Conservation (phyloP, 2,797 vertebrate genomes). For the Philypnodon macrostomus region DNA sequence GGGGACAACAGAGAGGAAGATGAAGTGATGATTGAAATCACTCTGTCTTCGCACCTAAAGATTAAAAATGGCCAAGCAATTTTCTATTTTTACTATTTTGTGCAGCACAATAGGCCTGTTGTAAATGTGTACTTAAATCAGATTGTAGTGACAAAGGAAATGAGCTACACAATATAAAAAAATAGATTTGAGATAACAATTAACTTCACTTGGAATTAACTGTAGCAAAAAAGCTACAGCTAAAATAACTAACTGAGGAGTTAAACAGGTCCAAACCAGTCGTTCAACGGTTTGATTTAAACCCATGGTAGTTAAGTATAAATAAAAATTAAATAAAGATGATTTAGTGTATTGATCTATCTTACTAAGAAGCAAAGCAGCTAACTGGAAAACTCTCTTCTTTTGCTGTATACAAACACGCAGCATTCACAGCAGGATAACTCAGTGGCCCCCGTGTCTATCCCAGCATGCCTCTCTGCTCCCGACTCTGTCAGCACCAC, state of each 20-base stretch:
- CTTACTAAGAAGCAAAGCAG: no score
- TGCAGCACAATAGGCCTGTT: slow-evolving; percentile 5
- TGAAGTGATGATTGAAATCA: slow-evolving; percentile 47
- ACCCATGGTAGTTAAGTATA: no score
- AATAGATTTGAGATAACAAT: no score
- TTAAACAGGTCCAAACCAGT: no score
- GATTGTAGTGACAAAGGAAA: no score
- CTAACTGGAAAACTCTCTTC: slow-evolving; percentile 41
- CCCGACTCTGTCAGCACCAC: slow-evolving; percentile 60
- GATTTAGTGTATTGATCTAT: no score
- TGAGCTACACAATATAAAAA: no score
- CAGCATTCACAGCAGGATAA: slow-evolving; percentile 34
- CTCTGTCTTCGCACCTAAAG: slow-evolving; percentile 54
- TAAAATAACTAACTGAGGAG: no score
- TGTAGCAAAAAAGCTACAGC: no score
- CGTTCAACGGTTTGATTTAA: no score
- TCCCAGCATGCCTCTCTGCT: slow-evolving; percentile 69
- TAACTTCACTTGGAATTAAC: no score
- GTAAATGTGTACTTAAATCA: slow-evolving; percentile 1
- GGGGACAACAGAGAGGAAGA: slow-evolving; percentile 20
- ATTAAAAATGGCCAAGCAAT: slow-evolving; percentile 49
- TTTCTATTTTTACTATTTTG: slow-evolving; percentile 44
- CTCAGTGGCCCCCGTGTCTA: slow-evolving; percentile 48
- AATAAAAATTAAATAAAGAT: no score
- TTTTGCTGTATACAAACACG: slow-evolving; percentile 28